Evolutionary conservation across 2,888 invertebrate species (phyloP), one percentile per base, ranked within the genome.

Genomic region (Chelonus formosanus): DNA sequence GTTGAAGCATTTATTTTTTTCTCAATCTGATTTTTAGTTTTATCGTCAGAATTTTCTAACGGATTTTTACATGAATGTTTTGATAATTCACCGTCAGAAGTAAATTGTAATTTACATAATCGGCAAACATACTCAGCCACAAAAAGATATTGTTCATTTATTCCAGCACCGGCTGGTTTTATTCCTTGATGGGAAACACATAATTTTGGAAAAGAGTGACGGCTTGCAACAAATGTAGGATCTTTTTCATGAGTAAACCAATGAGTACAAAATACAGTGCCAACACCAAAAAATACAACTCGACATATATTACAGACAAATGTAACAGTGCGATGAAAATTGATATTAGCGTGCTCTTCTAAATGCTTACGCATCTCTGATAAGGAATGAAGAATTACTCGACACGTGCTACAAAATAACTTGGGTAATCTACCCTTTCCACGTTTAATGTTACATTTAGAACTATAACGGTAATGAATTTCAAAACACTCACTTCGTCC

Each of bases 271-370:
- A 83, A 83, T 0, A 79, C 60, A 0, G 68, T 66, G 0, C 83
- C 82, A 10, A 77, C 71, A 3, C 80, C 78, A 32, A 76, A 73
- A 47, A 84, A 84, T 0, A 80, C 69, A 0, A 84, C 75, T 32
- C 78, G 76, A 40, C 83, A 84, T 4, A 83, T 79, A 40, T 81
- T 79, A 47, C 83, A 84, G 2, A 76, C 69, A 43, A 80, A 78
- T 0, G 74, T 74, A 2, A 80, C 75, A 0, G 70, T 72, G 0
- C 71, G 70, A 3, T 74, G 71, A 8, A 68, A 45, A 36, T 76
- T 74, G 31, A 67, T 53, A 35, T 70, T 72, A 0, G 73, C 71
- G 43, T 82, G 82, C 3, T 70, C 69, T 31, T 76, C 71, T 5
- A 82, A 61, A 67, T 83, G 83, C 3, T 61, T 52, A 0, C 76